phyloP scores from a whole-genome alignment of 2,113 vertebrate genomes.

The Pseudonaja textilis region DNA sequence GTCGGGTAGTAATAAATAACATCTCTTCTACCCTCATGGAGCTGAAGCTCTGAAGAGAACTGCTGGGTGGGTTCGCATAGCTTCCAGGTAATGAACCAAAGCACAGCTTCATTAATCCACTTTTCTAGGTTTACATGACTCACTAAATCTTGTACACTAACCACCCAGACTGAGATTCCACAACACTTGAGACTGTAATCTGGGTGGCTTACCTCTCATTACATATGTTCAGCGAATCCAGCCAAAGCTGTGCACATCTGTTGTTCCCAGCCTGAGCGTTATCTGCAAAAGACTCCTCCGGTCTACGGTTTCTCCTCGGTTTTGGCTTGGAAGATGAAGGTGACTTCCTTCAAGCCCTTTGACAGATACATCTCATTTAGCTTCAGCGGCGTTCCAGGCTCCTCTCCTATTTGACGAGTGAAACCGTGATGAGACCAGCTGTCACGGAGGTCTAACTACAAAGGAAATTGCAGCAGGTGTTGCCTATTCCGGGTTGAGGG shows the following conservation, averaged over 20 bases:
- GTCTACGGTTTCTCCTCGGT: background rate
- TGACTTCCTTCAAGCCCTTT: background rate
- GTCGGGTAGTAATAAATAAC: background rate
- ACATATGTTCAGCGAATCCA: background rate
- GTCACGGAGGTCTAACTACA: constrained; percentile 2
- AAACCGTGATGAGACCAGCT: constrained; percentile 4
- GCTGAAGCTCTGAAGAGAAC: background rate
- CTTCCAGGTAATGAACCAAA: background rate
- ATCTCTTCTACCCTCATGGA: background rate
- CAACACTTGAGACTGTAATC: background rate
- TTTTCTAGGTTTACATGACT: background rate
- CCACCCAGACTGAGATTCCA: background rate
- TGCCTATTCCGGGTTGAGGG: background rate
- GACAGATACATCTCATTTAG: background rate
- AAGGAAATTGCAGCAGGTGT: constrained; percentile 22
- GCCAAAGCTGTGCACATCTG: background rate
- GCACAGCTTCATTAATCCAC: background rate
- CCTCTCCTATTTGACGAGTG: background rate
- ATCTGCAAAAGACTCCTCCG: background rate
- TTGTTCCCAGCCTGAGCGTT: background rate
- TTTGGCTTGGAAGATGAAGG: background rate
- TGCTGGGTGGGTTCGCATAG: background rate
- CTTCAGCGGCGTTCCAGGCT: constrained; percentile 5
- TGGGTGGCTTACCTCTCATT: background rate
- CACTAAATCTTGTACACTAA: background rate